Evolutionary conservation across 1,140 invertebrate species (phyloP), one percentile per base, ranked within the genome.

Genomic region (Ooceraea biroi): DNA sequence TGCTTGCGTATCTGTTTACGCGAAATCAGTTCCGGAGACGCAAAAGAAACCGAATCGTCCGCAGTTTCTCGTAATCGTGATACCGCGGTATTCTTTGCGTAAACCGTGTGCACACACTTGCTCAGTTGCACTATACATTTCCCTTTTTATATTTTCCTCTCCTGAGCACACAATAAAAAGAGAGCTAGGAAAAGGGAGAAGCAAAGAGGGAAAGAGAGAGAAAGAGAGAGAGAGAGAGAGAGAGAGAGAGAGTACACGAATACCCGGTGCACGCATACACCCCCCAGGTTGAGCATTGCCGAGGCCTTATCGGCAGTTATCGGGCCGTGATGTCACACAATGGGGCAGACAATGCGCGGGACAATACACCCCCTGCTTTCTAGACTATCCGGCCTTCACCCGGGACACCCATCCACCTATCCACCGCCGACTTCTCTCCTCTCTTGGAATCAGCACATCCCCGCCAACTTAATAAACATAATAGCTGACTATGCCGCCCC

Each of bases 301-400:
- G 90, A 91, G 90, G 91, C 92, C 93, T 94, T 94, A 94, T 94
- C 94, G 93, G 93, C 93, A 94, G 93, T 94, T 94, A 94, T 94
- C 94, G 94, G 94, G 89, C 93, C 93, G 94, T 94, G 94, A 94
- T 94, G 93, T 94, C 93, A 92, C 93, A 94, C 94, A 94, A 94
- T 94, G 92, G 93, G 91, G 91, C 93, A 94, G 93, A 94, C 93
- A 94, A 94, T 94, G 91, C 92, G 89, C 91, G 93, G 93, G 89
- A 94, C 94, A 94, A 94, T 94, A 93, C 93, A 92, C 89, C 92
- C 85, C 91, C 91, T 91, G 91, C 90, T 92, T 36, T 90, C 90
- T 91, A 92, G 90, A 88, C 84, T 90, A 78, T 88, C 84, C 87
- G 52, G 85, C 80, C 82, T 85, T 84, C 83, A 74, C 60, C 60